Evolutionary conservation across 2,113 vertebrate genomes (phyloP).

Genomic region (Etia nguti): DNA sequence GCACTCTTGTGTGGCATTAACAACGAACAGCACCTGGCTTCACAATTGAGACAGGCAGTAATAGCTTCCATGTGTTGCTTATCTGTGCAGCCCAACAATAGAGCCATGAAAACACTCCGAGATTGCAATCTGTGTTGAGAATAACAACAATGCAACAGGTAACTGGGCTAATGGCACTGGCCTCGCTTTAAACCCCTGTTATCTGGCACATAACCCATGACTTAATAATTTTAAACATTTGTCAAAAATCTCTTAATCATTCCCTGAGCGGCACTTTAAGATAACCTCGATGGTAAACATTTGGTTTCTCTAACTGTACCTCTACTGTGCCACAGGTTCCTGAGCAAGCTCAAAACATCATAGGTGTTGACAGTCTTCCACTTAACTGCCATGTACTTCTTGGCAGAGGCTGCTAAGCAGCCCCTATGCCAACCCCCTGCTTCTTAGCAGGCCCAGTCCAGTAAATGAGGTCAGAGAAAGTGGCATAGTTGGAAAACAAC

Average conservation of each 20-base stretch:
- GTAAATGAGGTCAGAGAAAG: slow-evolving; percentile 56
- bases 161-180: background rate
- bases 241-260: background rate
- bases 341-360: background rate
- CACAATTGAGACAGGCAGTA: slow-evolving; percentile 8
- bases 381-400: background rate
- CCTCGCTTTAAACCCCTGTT: background rate
- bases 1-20: background rate
- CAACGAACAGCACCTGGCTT: background rate
- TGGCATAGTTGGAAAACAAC: slow-evolving; percentile 32
- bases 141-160: slow-evolving; percentile 1
- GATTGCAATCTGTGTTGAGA: slow-evolving; percentile 21
- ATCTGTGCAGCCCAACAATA: slow-evolving; percentile 22
- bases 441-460: background rate
- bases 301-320: background rate
- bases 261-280: background rate
- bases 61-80: slow-evolving; percentile 42
- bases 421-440: background rate
- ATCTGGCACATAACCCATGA: background rate
- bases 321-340: background rate
- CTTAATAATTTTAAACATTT: background rate
- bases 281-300: background rate
- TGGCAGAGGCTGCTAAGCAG: background rate
- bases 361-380: slow-evolving; percentile 29
- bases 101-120: background rate